Conservation (phyloP, 2,797 vertebrate species). For the Urocyon cinereoargenteus region DNA sequence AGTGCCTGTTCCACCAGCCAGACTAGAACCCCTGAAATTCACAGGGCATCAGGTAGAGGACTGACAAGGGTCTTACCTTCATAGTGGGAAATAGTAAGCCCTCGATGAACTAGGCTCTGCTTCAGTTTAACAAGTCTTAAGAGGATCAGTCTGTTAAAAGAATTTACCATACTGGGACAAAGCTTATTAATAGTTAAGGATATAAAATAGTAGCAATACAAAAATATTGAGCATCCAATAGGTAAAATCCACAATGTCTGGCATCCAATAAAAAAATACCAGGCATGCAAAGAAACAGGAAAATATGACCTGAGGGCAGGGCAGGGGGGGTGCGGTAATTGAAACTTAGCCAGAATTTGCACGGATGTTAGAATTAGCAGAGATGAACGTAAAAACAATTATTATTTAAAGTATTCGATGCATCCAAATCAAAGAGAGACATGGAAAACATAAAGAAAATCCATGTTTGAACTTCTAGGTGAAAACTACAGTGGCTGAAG, state of each 20-base stretch:
- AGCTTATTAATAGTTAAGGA: neutral
- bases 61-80: neutral
- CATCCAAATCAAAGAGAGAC: neutral
- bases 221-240: neutral
- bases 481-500: neutral
- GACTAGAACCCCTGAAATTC: neutral
- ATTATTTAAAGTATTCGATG: neutral
- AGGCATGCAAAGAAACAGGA: neutral
- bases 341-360: slow-evolving; percentile 17
- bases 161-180: neutral
- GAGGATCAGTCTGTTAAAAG: neutral
- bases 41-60: neutral
- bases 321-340: neutral
- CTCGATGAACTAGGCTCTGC: neutral
- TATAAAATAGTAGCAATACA: neutral
- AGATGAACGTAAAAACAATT: neutral
- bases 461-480: neutral
- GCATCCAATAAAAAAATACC: neutral
- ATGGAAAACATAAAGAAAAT: neutral
- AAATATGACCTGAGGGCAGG: neutral
- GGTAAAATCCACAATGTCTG: neutral
- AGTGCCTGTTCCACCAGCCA: neutral
- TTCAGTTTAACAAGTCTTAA: neutral
- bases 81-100: neutral
- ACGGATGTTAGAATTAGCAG: neutral